Conservation (phyloP, 1,140 invertebrate species). For the Cheumatopsyche charites region DNA sequence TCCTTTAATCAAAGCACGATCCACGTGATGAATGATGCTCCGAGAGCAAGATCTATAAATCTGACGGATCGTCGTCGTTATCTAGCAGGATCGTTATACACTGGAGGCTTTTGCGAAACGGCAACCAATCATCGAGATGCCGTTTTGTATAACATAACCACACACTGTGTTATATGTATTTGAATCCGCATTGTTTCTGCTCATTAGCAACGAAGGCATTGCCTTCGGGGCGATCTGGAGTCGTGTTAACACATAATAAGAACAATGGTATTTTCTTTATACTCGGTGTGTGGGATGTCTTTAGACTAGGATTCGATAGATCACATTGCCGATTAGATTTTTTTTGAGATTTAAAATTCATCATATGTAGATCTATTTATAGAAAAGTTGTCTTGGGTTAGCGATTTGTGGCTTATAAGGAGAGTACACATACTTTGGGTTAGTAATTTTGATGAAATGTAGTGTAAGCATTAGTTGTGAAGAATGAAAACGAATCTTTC, state of each 20-base stretch:
- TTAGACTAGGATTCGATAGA: not conserved
- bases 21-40: not conserved
- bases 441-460: not conserved
- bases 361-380: too few species aligned
- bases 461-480: not conserved
- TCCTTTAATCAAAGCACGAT: too few species aligned
- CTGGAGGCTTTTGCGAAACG: too few species aligned
- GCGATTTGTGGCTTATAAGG: too few species aligned
- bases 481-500: too few species aligned
- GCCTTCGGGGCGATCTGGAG: constrained; percentile 1
- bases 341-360: too few species aligned
- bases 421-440: too few species aligned
- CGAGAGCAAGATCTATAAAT: not conserved
- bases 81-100: too few species aligned
- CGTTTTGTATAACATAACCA: too few species aligned
- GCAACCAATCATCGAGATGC: too few species aligned
- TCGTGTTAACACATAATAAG: constrained; percentile 15
- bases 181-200: constrained; percentile 19
- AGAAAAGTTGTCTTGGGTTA: too few species aligned
- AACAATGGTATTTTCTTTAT: not conserved
- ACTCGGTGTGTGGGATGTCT: not conserved
- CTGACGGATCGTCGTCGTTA: too few species aligned
- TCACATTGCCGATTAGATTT: not conserved
- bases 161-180: not conserved
- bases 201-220: constrained; percentile 14